Percentiles rank a stretch among this genome's conserved stretches.
Evolutionary conservation across 2,113 vertebrate genomes (phyloP).

Genomic region (Xenopus tropicalis): UCB_Xtro_10.0 CM004443.2:125199001-125199500

Average conservation of each 20-base stretch:
- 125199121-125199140: not conserved
- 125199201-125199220: not conserved
- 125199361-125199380: too few species aligned
- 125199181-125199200: not conserved
- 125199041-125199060: not conserved
- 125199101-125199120: constrained; percentile 1
- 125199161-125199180: not conserved
- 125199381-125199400: too few species aligned
- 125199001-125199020: not conserved
- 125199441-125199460: too few species aligned
- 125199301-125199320: not conserved
- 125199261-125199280: not conserved
- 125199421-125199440: too few species aligned
- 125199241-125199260: not conserved
- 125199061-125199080: not conserved
- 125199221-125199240: not conserved
- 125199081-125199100: not conserved
- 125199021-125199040: not conserved
- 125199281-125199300: not conserved
- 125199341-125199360: not conserved
- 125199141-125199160: not conserved
- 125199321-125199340: not conserved
- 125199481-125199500: too few species aligned
- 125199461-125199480: too few species aligned
- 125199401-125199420: too few species aligned